Percentiles rank a stretch among this genome's conserved stretches.
phyloP scores from a whole-genome alignment of 2,113 vertebrate genomes.

The Zosterops japonicus region DNA sequence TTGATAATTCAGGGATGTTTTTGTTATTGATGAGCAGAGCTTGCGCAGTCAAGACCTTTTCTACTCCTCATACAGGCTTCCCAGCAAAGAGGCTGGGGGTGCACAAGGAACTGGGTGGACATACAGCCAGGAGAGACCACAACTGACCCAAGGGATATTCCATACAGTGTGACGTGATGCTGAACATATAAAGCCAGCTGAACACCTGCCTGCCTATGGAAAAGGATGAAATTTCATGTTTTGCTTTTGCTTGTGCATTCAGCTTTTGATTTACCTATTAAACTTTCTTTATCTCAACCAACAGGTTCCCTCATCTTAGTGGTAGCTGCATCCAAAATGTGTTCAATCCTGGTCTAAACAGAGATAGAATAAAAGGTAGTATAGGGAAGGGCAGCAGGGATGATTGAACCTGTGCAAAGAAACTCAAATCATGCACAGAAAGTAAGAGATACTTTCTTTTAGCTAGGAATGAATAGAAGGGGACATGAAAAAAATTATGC shows the following conservation, averaged over 20 bases:
- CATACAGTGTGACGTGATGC: neutral
- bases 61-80: neutral
- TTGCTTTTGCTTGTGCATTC: neutral
- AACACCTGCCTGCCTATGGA: neutral
- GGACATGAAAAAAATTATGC: neutral
- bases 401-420: neutral
- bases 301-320: neutral
- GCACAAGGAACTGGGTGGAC: neutral
- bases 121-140: neutral
- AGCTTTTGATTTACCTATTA: neutral
- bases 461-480: neutral
- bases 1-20: neutral
- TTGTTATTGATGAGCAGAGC: neutral
- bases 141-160: neutral
- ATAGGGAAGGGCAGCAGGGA: neutral
- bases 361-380: neutral
- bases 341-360: neutral
- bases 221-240: neutral
- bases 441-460: neutral
- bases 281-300: neutral
- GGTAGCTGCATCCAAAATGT: neutral
- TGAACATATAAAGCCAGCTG: neutral
- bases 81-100: neutral
- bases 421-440: neutral
- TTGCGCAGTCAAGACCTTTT: neutral